phyloP scores from a whole-genome alignment of 2,888 invertebrate genomes.

The Podotricha telesiphe region DNA sequence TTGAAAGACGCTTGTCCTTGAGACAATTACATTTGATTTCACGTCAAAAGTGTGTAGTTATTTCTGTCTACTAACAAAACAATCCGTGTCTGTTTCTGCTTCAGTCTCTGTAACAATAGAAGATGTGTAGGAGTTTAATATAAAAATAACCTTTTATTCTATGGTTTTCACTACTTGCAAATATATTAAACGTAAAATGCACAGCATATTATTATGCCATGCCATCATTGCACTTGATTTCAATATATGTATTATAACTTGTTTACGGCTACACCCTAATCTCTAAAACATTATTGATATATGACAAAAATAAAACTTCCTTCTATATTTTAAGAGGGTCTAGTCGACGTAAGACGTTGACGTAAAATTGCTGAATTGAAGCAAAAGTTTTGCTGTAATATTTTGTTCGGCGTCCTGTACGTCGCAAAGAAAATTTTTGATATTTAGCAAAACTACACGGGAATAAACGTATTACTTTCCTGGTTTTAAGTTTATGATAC shows the following conservation, averaged over 20 bases:
- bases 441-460: conserved; percentile 49
- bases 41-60: conserved; percentile 18
- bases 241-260: neutral
- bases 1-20: conserved; percentile 18
- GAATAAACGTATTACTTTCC: conserved; percentile 25
- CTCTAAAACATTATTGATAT: conserved; percentile 7
- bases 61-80: conserved; percentile 19
- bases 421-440: conserved; percentile 49
- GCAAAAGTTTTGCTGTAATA: conserved; percentile 66
- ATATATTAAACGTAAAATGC: neutral
- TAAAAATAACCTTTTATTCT: conserved; percentile 26
- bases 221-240: no score
- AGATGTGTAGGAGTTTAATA: conserved; percentile 12
- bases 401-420: conserved; percentile 62
- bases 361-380: conserved; percentile 66
- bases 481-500: conserved; percentile 1
- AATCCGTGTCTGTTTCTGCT: conserved; percentile 13
- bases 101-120: conserved; percentile 22
- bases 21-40: conserved; percentile 20
- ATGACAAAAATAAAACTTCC: neutral
- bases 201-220: no score
- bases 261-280: neutral
- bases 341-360: conserved; percentile 53
- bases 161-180: neutral
- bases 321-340: conserved; percentile 48